Conservation (phyloP, 2,113 vertebrate genomes). For the Corythoichthys intestinalis region DNA sequence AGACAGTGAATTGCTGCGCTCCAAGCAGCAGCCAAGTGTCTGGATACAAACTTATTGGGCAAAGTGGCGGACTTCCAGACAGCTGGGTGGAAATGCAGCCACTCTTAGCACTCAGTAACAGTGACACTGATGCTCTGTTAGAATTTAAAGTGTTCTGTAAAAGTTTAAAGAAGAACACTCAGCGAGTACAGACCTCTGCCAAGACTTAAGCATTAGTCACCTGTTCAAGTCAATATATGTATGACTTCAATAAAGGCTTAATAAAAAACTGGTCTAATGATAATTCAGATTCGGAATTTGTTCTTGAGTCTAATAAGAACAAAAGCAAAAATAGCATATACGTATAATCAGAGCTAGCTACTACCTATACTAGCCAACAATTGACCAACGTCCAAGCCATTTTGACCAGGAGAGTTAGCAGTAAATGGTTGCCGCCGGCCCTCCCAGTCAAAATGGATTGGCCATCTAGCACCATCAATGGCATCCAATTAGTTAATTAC, state of each 20-base stretch:
- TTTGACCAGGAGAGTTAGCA: too few relatives aligned
- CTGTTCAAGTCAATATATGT: background rate
- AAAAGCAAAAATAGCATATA: background rate
- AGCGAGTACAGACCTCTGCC: background rate
- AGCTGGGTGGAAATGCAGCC: constrained; percentile 44
- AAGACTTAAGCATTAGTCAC: background rate
- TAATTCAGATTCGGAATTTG: background rate
- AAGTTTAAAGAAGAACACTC: constrained; percentile 11
- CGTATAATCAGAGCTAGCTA: background rate
- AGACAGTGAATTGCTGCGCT: constrained; percentile 34
- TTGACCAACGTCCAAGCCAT: too few relatives aligned
- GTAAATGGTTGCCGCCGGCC: too few relatives aligned
- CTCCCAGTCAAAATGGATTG: too few relatives aligned
- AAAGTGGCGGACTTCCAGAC: constrained; percentile 36
- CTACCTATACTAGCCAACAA: background rate
- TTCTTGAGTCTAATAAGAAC: background rate
- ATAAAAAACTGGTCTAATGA: too few relatives aligned
- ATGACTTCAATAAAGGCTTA: background rate
- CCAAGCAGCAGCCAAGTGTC: constrained; percentile 35
- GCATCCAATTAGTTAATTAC: too few relatives aligned
- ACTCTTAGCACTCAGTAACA: constrained; percentile 49
- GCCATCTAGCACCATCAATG: too few relatives aligned
- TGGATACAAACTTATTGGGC: constrained; percentile 37
- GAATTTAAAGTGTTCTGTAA: constrained; percentile 19
- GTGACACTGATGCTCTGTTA: constrained; percentile 53